These are phyloP conservation scores for Lasioglossum zephyrum DNA, from an alignment of 2,888 invertebrate species.

Conservation along the genomic window DNA sequence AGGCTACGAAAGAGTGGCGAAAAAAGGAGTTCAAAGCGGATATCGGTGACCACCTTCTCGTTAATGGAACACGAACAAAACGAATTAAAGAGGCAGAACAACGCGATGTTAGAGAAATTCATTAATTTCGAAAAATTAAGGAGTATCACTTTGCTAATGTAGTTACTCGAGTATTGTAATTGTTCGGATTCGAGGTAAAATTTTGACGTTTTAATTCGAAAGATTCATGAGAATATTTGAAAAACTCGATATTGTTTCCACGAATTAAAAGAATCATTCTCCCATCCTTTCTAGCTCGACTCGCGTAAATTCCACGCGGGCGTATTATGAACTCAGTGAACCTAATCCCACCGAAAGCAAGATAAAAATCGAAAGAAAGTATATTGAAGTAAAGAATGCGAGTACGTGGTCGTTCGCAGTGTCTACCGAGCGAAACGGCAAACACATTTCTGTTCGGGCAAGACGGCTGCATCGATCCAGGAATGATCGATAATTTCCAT, in stretches of 20 bases:
- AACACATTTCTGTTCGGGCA: not conserved
- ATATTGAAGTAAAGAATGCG: not conserved
- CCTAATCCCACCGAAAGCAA: not conserved
- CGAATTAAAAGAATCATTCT: not conserved
- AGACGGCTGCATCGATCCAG: not conserved
- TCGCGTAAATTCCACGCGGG: not conserved
- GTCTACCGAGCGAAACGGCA: not conserved
- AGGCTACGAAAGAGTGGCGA: not conserved
- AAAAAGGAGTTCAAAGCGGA: not conserved
- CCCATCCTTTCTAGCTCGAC: not conserved
- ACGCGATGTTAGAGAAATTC: not conserved
- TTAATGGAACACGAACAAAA: not conserved
- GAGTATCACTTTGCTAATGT: not conserved
- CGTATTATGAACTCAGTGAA: not conserved
- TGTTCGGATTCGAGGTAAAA: not conserved
- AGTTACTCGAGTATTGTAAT: not conserved
- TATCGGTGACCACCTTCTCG: not conserved
- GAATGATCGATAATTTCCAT: slow-evolving; percentile 43
- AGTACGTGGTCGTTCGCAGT: not conserved
- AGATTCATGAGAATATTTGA: no score
- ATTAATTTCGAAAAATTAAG: slow-evolving; percentile 2
- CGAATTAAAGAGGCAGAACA: not conserved
- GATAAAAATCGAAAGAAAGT: not conserved
- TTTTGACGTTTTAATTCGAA: not conserved
- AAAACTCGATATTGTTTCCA: not conserved